These are phyloP conservation scores for Microtus ochrogaster DNA, from an alignment of 2,113 vertebrate genomes.

Conservation along the genomic window DNA sequence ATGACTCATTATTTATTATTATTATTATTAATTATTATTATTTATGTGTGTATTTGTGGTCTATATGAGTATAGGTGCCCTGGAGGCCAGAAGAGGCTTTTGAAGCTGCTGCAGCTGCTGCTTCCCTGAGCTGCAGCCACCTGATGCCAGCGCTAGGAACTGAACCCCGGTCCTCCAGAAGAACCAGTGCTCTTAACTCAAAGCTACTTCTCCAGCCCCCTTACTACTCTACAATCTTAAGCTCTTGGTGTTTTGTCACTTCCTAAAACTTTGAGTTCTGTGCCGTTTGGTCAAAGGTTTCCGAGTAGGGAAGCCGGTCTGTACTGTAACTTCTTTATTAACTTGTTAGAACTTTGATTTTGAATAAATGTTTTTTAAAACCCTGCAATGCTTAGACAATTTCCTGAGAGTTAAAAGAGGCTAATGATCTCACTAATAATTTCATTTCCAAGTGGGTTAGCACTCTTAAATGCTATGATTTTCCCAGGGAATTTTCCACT, in stretches of 20 bases:
- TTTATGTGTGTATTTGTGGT: neutral
- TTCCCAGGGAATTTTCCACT: neutral
- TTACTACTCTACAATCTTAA: too few relatives aligned
- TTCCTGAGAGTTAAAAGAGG: neutral
- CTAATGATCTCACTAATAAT: neutral
- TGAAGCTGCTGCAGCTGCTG: neutral
- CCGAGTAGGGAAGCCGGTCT: neutral
- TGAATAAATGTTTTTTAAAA: constrained; percentile 28
- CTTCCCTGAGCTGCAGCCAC: neutral
- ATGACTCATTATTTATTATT: neutral
- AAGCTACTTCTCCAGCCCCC: neutral
- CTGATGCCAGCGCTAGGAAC: neutral
- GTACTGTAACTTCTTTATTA: neutral
- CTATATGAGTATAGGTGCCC: neutral
- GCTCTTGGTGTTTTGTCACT: neutral
- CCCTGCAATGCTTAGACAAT: neutral
- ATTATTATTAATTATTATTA: neutral
- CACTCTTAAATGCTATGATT: neutral
- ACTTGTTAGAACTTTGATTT: neutral
- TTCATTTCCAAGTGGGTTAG: constrained; percentile 15
- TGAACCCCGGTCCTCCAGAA: too few relatives aligned
- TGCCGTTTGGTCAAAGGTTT: neutral
- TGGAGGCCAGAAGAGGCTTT: neutral
- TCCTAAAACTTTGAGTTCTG: neutral
- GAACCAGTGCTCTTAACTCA: neutral